phyloP scores from a whole-genome alignment of 2,113 vertebrate species.

The Syngnathoides biaculeatus region DNA sequence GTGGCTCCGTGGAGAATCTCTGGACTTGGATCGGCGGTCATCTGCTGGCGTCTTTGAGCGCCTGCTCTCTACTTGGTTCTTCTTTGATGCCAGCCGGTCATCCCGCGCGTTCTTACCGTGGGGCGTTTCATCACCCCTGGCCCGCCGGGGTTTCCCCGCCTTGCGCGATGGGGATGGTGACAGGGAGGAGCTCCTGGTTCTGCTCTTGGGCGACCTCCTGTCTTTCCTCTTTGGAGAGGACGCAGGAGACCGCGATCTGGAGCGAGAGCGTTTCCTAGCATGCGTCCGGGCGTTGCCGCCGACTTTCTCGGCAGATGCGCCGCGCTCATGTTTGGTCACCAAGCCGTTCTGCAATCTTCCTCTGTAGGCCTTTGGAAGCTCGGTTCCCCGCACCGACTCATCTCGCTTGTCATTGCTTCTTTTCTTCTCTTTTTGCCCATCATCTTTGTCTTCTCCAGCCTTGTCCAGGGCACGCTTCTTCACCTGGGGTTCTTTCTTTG shows the following conservation, averaged over 20 bases:
- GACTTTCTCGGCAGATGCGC: neutral
- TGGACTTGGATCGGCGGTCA: slow-evolving; percentile 76
- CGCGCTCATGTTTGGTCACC: slow-evolving; percentile 77
- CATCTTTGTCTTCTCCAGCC: slow-evolving; percentile 73
- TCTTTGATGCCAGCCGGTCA: slow-evolving; percentile 76
- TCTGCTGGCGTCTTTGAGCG: slow-evolving; percentile 80
- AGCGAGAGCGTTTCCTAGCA: slow-evolving; percentile 83
- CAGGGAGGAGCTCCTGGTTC: slow-evolving; percentile 79
- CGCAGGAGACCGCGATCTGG: slow-evolving; percentile 84
- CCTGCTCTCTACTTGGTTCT: slow-evolving; percentile 76
- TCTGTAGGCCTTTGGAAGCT: slow-evolving; percentile 77
- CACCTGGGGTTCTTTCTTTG: slow-evolving; percentile 86
- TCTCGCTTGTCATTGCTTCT: slow-evolving; percentile 81
- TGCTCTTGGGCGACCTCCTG: slow-evolving; percentile 84
- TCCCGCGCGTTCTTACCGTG: slow-evolving; percentile 69
- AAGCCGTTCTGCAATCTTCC: slow-evolving; percentile 84
- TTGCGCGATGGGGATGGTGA: slow-evolving; percentile 78
- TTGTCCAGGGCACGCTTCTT: slow-evolving; percentile 86
- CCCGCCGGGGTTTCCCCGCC: slow-evolving; percentile 71
- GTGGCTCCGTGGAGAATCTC: slow-evolving; percentile 64
- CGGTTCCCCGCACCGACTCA: slow-evolving; percentile 70
- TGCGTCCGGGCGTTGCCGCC: slow-evolving; percentile 67
- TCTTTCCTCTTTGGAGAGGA: slow-evolving; percentile 89
- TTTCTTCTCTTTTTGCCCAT: slow-evolving; percentile 76
- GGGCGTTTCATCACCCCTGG: slow-evolving; percentile 70